Evolutionary conservation across 2,797 vertebrate genomes (phyloP), one percentile per base, ranked within the genome.

Genomic region (Paratrypauchen microcephalus): DNA sequence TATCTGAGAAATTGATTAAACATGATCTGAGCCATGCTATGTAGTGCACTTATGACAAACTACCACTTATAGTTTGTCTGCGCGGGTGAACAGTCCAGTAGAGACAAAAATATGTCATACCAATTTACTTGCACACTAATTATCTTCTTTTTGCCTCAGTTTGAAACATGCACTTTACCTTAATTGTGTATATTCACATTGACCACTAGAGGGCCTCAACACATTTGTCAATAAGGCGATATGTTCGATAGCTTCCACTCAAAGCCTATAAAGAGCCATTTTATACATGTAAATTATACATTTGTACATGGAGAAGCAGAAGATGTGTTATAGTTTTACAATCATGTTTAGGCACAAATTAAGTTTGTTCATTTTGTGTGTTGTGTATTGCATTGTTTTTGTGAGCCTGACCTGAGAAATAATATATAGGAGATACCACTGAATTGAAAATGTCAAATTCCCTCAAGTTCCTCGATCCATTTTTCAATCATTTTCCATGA

Each of bases 151-250:
- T 57, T 28, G 15, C 23, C 28, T 57, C 24, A 57, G 5, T 57
- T 24, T 56, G 21, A 24, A 52, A 52, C 50, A 52, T 11, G 15
- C 4, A 15, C 41, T 15, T 45, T 15, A 45, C 13, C 41, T 45
- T 19, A 41, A 21, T 8, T 23, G 21, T 36, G 15, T 23, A 52
- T 68, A 39, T 68, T 63, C 36, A 21, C 36, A 69, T 0, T 68
- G 18, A 69, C 88, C 92, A 90, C 71, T 45, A 91, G 92, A 57
- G 82, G 91, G 83, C 82, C 65, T 64, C 73, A 73, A 47, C 50
- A 64, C 63, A 16, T 74, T 73, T 54, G 55, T 39, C 62, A 36
- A 74, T 66, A 55, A 11, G 23, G 3, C 24, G 24, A 26, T 26
- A 26, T 1, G 1, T 26, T 26, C 24, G 24, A 26, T 26, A 26